Evolutionary conservation across 2,888 invertebrate genomes (phyloP).

Genomic region (Exephanes ischioxanthus): DNA sequence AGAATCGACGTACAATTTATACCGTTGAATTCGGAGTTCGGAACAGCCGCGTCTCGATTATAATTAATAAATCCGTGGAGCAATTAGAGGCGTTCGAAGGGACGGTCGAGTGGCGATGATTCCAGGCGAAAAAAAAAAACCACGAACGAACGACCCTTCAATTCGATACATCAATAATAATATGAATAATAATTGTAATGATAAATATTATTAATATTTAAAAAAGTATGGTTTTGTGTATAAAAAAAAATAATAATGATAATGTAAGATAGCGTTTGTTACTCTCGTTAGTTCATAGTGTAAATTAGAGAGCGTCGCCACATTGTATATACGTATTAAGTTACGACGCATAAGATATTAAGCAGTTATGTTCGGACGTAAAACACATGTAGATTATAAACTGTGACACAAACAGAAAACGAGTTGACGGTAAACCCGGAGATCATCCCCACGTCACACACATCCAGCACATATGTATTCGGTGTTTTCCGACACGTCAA

Average conservation of each 20-base stretch:
- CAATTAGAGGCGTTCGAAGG: slow-evolving; percentile 43
- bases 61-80: slow-evolving; percentile 51
- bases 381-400: slow-evolving; percentile 66
- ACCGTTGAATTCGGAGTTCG: slow-evolving; percentile 46
- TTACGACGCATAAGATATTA: slow-evolving; percentile 66
- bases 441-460: slow-evolving; percentile 32
- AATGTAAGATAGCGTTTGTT: slow-evolving; percentile 84
- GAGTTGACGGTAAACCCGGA: slow-evolving; percentile 32
- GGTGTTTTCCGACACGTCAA: slow-evolving; percentile 73
- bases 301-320: slow-evolving; percentile 78
- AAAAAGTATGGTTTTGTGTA: slow-evolving; percentile 64
- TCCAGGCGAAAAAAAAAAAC: background rate
- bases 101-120: background rate
- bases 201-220: slow-evolving; percentile 48
- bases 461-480: slow-evolving; percentile 71
- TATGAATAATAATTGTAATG: slow-evolving; percentile 27
- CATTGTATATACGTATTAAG: slow-evolving; percentile 77
- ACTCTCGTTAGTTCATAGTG: slow-evolving; percentile 82
- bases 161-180: slow-evolving; percentile 38
- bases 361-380: slow-evolving; percentile 75
- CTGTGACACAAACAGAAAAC: slow-evolving; percentile 37
- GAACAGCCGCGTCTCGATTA: slow-evolving; percentile 46
- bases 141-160: slow-evolving; percentile 26
- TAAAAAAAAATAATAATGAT: slow-evolving; percentile 48
- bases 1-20: slow-evolving; percentile 47